Evolutionary conservation across 2,797 vertebrate species (phyloP), one percentile per base, ranked within the genome.

Genomic region (Ctenopoma kingsleyae): DNA sequence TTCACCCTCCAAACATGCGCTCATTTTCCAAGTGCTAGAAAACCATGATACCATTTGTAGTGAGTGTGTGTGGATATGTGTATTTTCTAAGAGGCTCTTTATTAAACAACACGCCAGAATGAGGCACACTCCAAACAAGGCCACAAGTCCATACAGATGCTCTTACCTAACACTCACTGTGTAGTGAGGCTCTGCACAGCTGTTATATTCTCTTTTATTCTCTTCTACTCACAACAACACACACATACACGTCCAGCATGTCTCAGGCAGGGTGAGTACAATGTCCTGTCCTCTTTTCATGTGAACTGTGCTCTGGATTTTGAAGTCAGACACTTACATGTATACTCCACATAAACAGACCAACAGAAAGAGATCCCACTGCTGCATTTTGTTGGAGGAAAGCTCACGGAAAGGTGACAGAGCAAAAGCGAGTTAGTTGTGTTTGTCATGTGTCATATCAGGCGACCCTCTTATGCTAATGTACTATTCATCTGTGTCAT

Each of bases 71-170:
- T 72, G 69, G 9, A 50, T 61, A 11, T 81, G 71, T 80, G 69
- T 83, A 30, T 81, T 80, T 76, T 68, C 44, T 58, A 57, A 89
- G 88, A 83, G 88, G 55, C 89, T 76, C 88, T 88, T 82, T 70
- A 84, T 80, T 71, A 80, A 85, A 87, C 86, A 87, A 87, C 80
- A 81, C 78, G 72, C 59, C 65, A 85, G 62, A 85, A 87, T 56
- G 83, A 87, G 72, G 83, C 55, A 41, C 81, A 71, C 91, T 93
- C 81, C 81, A 90, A 86, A 89, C 90, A 86, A 92, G 91, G 92
- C 85, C 88, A 84, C 79, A 58, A 86, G 76, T 89, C 87, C 76
- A 81, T 67, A 71, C 83, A 89, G 81, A 81, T 71, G 82, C 90
- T 79, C 89, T 93, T 85, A 82, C 69, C 83, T 25, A 60, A 82